Conservation (phyloP, 2,113 vertebrate genomes). For the Cyphomyrus plagiostoma region DNA sequence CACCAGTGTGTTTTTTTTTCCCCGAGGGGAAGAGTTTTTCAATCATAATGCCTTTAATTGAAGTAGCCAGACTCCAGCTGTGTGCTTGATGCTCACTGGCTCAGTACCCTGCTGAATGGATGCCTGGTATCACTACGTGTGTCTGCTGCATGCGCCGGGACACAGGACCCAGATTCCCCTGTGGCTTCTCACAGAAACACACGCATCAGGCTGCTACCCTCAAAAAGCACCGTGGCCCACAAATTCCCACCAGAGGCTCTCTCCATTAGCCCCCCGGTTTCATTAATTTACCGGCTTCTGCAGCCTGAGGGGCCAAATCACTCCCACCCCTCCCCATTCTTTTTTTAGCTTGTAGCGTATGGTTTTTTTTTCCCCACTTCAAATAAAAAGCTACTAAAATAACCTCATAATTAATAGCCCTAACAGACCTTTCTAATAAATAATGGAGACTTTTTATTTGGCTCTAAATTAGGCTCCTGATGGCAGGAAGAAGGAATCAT, state of each 20-base stretch:
- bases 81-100: neutral
- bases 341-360: conserved; percentile 7
- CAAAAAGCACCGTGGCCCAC: neutral
- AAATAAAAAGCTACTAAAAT: conserved; percentile 32
- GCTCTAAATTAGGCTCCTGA: conserved; percentile 39
- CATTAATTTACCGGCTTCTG: neutral
- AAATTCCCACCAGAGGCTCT: neutral
- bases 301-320: neutral
- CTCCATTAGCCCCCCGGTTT: neutral
- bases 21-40: neutral
- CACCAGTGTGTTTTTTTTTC: neutral
- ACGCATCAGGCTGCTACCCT: neutral
- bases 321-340: neutral
- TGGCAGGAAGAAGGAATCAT: conserved; percentile 19
- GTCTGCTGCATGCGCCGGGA: neutral
- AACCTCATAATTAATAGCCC: conserved; percentile 37
- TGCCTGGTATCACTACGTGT: neutral
- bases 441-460: conserved; percentile 45
- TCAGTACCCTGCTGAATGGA: conserved; percentile 1
- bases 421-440: conserved; percentile 35
- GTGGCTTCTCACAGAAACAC: neutral
- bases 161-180: neutral
- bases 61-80: neutral
- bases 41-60: conserved; percentile 15
- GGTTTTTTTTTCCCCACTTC: neutral